Conservation (phyloP, 2,797 vertebrate species). For the Streptopelia turtur region DNA sequence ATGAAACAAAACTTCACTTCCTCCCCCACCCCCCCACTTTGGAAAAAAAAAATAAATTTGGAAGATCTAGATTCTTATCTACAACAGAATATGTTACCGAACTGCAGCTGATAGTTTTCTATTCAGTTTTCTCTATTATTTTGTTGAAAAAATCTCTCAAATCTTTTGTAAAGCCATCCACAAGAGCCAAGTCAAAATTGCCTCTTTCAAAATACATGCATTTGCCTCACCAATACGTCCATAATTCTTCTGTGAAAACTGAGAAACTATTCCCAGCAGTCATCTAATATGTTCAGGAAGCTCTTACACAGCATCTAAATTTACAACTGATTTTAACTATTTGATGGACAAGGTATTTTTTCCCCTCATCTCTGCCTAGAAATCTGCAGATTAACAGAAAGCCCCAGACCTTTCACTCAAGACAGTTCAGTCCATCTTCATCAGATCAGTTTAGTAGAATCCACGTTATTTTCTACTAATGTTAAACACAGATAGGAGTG, state of each 20-base stretch:
- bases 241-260: not conserved
- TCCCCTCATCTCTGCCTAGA: not conserved
- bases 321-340: not conserved
- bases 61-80: not conserved
- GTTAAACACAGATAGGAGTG: not conserved
- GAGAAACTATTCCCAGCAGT: not conserved
- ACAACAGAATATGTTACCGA: not conserved
- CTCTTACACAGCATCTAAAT: not conserved
- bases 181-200: not conserved
- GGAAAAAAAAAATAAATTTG: not conserved
- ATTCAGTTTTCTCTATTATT: not conserved
- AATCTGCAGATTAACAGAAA: not conserved
- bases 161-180: not conserved
- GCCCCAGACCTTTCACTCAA: not conserved
- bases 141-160: not conserved
- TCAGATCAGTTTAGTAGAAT: not conserved
- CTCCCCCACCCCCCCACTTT: too few relatives aligned
- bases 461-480: not conserved
- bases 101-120: not conserved
- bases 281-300: not conserved
- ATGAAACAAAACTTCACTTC: not conserved
- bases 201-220: not conserved
- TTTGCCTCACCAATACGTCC: not conserved
- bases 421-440: not conserved
- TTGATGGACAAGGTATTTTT: not conserved